phyloP scores from a whole-genome alignment of 2,113 vertebrate species.

The Brachyistius frenatus region DNA sequence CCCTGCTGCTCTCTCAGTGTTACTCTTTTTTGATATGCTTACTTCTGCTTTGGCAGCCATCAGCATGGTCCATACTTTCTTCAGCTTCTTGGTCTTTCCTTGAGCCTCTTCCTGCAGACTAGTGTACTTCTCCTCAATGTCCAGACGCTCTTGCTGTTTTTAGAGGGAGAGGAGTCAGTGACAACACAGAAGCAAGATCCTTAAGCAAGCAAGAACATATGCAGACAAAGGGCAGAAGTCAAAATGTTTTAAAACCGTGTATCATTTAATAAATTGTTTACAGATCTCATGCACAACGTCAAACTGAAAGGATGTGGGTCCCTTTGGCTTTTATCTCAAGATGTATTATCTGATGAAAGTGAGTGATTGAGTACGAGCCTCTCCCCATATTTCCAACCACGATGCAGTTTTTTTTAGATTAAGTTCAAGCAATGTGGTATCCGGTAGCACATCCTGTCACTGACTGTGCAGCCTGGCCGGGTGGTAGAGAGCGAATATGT shows the following conservation, averaged over 20 bases:
- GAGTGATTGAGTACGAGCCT: background rate
- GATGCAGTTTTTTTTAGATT: background rate
- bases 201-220: background rate
- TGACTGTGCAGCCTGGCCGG: too few relatives aligned
- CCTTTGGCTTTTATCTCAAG: too few relatives aligned
- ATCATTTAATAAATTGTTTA: background rate
- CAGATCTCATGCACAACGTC: background rate
- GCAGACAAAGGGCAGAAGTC: too few relatives aligned
- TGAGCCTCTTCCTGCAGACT: conserved; percentile 98
- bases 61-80: conserved; percentile 99
- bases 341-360: background rate
- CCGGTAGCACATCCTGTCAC: background rate
- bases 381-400: conserved; percentile 35
- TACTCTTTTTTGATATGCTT: conserved; percentile 6
- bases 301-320: too few relatives aligned
- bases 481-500: background rate
- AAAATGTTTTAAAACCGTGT: too few relatives aligned
- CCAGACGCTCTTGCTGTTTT: conserved; percentile 95
- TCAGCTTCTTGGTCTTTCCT: conserved; percentile 98
- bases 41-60: conserved; percentile 99
- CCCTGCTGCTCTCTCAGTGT: background rate
- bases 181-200: background rate
- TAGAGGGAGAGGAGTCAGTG: conserved; percentile 28
- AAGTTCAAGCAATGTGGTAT: background rate
- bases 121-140: conserved; percentile 99